A percentile compares a stretch with the other conserved stretches of the same genome.
Conservation (phyloP, 2,797 vertebrate genomes). For the Amblyopsis hoosieri region DNA sequence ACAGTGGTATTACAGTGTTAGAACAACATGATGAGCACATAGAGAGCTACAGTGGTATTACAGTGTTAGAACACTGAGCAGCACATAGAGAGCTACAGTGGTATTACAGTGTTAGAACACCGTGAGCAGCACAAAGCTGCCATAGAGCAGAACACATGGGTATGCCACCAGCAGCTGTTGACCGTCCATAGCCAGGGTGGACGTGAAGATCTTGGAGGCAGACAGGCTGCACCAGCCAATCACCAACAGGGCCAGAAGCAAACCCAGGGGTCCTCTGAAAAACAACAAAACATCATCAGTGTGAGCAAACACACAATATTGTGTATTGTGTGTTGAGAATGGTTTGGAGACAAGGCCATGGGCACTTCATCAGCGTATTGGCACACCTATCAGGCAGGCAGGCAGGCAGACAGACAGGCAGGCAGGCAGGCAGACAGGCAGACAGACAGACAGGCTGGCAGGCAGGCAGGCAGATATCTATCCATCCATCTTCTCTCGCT, state of each 20-base stretch:
- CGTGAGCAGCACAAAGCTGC: slow-evolving; percentile 90
- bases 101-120: slow-evolving; percentile 78
- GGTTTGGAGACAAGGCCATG: too few relatives aligned
- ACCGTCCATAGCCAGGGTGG: slow-evolving; percentile 90
- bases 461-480: too few relatives aligned
- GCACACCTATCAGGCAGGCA: too few relatives aligned
- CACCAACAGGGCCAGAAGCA: slow-evolving; percentile 80
- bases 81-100: slow-evolving; percentile 51
- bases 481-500: too few relatives aligned
- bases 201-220: slow-evolving; percentile 94
- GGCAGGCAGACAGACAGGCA: too few relatives aligned
- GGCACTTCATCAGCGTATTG: too few relatives aligned
- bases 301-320: neutral
- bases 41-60: neutral
- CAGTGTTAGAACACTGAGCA: slow-evolving; percentile 87
- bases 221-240: slow-evolving; percentile 94
- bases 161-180: slow-evolving; percentile 93
- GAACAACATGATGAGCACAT: too few relatives aligned
- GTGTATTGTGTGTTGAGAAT: too few relatives aligned
- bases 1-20: neutral
- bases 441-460: too few relatives aligned
- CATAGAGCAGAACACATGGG: slow-evolving; percentile 89
- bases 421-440: too few relatives aligned
- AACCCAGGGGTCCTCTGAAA: slow-evolving; percentile 82
- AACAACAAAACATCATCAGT: slow-evolving; percentile 4